phyloP scores from a whole-genome alignment of 2,113 vertebrate genomes.

The Colius striatus region DNA sequence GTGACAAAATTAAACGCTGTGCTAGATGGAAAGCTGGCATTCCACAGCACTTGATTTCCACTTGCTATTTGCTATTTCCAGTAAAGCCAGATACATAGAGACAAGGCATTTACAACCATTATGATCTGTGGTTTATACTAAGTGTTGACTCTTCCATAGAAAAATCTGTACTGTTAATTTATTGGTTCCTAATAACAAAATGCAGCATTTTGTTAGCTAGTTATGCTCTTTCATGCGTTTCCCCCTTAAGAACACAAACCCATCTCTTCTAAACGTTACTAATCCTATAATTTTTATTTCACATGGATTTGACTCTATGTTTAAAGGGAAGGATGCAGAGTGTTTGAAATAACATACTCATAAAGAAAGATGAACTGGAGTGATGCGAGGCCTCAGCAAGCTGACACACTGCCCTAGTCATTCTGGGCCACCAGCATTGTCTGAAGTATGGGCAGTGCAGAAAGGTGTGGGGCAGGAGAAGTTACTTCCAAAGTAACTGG shows the following conservation, averaged over 20 bases:
- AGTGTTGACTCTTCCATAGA: neutral
- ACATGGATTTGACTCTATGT: neutral
- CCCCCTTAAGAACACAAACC: neutral
- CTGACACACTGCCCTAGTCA: neutral
- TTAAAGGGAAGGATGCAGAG: neutral
- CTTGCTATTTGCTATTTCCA: neutral
- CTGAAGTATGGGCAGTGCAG: neutral
- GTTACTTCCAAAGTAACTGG: neutral
- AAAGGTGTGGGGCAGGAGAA: neutral
- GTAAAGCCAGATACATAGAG: neutral
- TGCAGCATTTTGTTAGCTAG: neutral
- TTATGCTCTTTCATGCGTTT: neutral
- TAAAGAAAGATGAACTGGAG: neutral
- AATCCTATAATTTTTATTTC: neutral
- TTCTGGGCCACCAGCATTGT: neutral
- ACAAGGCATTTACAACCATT: neutral
- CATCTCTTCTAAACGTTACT: neutral
- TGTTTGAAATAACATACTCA: neutral
- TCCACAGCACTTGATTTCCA: neutral
- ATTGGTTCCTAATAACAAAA: neutral
- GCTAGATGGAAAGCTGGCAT: neutral
- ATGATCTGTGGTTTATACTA: neutral
- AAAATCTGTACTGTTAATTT: neutral
- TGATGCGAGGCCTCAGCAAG: fast-evolving
- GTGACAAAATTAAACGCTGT: neutral